Evolutionary conservation across 2,797 vertebrate genomes (phyloP), one percentile per base, ranked within the genome.

Genomic region (Melanotaenia parkinsoni): DNA sequence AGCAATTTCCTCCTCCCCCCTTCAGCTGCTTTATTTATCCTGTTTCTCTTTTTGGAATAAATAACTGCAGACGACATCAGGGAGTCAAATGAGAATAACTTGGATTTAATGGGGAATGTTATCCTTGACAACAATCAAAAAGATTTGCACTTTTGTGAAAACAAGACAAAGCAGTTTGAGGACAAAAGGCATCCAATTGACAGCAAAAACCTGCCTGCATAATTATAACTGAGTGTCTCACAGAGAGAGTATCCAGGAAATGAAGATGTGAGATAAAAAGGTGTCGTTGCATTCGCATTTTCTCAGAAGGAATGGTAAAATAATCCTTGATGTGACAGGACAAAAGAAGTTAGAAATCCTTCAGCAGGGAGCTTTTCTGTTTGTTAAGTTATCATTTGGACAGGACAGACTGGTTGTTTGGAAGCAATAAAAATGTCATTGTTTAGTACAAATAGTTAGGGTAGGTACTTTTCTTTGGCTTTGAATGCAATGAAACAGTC

Each of bases 31-130:
- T 60, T 81, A 70, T 86, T 79, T 58, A 58, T 74, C 69, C 79
- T 68, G 66, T 88, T 69, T 14, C n/a, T 8, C 24, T 20, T 56
- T 67, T 84, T 76, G 78, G 83, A 88, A 79, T 40, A 72, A 89
- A 91, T 83, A 89, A 78, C 64, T 32, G 24, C 0, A 58, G 72
- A 74, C 61, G 18, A 63, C 70, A 74, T 74, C 57, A 72, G 80
- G 86, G 63, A 56, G 70, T 43, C 61, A 57, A 33, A 78, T 28
- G 47, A 79, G 67, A 79, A 76, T 66, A 81, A 85, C 82, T 18
- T 47, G 24, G 32, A 70, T 71, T 4, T 74, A 74, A 75, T n/a
- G 0, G 8, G 67, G 24, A 73, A 54, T 11, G 37, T 84, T 80
- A 76, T 83, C 85, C 80, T 47, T 67, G 76, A 77, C 74, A 26